Evolutionary conservation across 2,888 invertebrate species (phyloP), one percentile per base, ranked within the genome.

Genomic region (Physocephala rufipes): DNA sequence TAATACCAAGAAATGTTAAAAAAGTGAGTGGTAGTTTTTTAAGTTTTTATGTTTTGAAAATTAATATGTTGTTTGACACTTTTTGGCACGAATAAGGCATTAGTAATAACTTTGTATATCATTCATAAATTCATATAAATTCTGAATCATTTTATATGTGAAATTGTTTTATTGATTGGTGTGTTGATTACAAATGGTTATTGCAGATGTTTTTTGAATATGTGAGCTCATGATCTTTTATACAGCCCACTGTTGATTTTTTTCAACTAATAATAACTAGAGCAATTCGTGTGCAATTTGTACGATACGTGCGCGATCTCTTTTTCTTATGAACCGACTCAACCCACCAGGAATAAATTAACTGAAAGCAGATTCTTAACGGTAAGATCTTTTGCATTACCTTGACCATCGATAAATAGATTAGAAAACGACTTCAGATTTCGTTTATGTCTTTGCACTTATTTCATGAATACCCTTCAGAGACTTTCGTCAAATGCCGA

Each of bases 331-430:
- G n/a, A n/a, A n/a, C n/a, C n/a, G n/a, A n/a, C n/a, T n/a, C 43
- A 45, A 47, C 4, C 45, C 16, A 63, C 63, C 63, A 16, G 47
- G 21, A 63, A 45, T 26, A 63, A 63, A 47, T 63, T 63, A 63
- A 63, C 24, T 47, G 47, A 63, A 26, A 45, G 47, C 63, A 63
- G 24, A 45, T 47, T 63, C 63, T 16, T 21, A 63, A 47, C 51
- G 19, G 51, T 30, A 21, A 30, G 55, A 28, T 53, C 15, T 24
- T 53, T 53, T 21, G 53, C 19, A 53, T 66, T 67, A 21, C 43
- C 24, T 70, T 71, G 68, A 71, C 76, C 77, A 78, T 76, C 76
- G 78, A 78, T 78, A 79, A 78, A 76, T 78, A 77, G 78, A 79
- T 79, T 79, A 79, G 75, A 75, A 75, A 74, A 77, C 49, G 28